Evolutionary conservation across 2,888 invertebrate species (phyloP).

Genomic region (Drosophila fulvimacula): DNA sequence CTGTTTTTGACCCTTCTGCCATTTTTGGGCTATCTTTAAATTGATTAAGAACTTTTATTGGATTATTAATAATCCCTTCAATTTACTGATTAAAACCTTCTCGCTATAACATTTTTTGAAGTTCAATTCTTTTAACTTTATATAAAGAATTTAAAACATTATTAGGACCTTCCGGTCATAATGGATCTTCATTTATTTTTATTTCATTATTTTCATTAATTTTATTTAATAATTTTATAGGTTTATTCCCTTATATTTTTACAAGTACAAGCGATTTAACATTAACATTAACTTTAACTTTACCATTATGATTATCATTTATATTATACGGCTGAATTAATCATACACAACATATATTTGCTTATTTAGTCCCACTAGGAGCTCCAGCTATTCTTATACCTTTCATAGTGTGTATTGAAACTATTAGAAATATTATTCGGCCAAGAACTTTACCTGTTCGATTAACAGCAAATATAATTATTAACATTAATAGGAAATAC

Average conservation of each 20-base stretch:
- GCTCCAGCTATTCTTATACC: slow-evolving; percentile 88
- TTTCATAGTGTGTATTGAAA: slow-evolving; percentile 91
- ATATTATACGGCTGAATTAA: slow-evolving; percentile 89
- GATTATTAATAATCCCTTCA: not conserved
- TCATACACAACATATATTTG: slow-evolving; percentile 88
- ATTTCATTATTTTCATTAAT: slow-evolving; percentile 85
- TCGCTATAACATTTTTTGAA: not conserved
- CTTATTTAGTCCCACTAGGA: slow-evolving; percentile 89
- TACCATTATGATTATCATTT: slow-evolving; percentile 88
- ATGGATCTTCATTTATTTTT: slow-evolving; percentile 86
- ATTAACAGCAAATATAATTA: slow-evolving; percentile 91
- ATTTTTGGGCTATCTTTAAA: not conserved
- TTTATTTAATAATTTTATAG: slow-evolving; percentile 88
- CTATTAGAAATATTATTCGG: slow-evolving; percentile 90
- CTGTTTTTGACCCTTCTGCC: not conserved
- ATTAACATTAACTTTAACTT: slow-evolving; percentile 86
- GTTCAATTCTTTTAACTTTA: slow-evolving; percentile 2
- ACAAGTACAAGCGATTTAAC: slow-evolving; percentile 88
- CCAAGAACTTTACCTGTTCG: slow-evolving; percentile 89
- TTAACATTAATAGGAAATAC: slow-evolving; percentile 87
- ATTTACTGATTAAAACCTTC: not conserved
- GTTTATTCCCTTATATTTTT: slow-evolving; percentile 90
- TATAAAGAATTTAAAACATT: slow-evolving; percentile 80
- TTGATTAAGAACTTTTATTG: not conserved
- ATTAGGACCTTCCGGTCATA: slow-evolving; percentile 84